Base-by-base conservation (phyloP, 2,888 invertebrate species). In the Gari tellinella region DNA sequence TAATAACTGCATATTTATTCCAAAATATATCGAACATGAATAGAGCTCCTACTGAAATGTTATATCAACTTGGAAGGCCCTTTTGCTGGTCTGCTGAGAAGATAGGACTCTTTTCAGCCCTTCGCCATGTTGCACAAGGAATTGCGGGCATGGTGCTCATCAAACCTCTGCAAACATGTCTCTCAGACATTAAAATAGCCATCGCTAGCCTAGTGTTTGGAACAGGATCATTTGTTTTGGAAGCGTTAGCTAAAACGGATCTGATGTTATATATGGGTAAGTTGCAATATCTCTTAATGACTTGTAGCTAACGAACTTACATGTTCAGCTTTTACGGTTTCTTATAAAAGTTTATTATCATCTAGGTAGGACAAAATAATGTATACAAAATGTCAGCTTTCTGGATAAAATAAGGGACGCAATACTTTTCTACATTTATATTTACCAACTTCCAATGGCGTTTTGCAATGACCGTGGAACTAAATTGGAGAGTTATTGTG, bases 21-120 rank as follows among this genome's bases (percentile, higher is more conserved):
- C 26, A 46, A 19, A 60, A 61, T 25, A 19, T 57, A 2, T 46
- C 25, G 7, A 55, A 37, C 45, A 8, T 37, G 3, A 48, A 56
- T 17, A 49, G 57, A 4, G 12, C 41, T 37, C 23, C 43, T 57
- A 65, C 60, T 21, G 69, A 58, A 57, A 77, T 73, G 45, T 38
- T 81, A 37, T 81, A 68, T 51, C 67, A 68, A 45, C 41, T 81
- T 12, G 79, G 76, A 10, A 49, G 60, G 55, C 81, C 81, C 8
- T 65, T 81, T 37, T 81, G 81, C 41, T 81, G 81, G 81, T 58
- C 63, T 5, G 53, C 76, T 21, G 68, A 69, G 38, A 62, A 65
- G 49, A 56, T 81, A 12, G 81, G 81, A 10, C 45, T 65, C 8
- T 81, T 64, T 43, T 45, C 45, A 4, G 67, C 72, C 4, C 56